A percentile compares a stretch with the other conserved stretches of the same genome.
These are phyloP conservation scores for Buathra laborator DNA, from an alignment of 2,888 invertebrate genomes.

Conservation along the genomic window DNA sequence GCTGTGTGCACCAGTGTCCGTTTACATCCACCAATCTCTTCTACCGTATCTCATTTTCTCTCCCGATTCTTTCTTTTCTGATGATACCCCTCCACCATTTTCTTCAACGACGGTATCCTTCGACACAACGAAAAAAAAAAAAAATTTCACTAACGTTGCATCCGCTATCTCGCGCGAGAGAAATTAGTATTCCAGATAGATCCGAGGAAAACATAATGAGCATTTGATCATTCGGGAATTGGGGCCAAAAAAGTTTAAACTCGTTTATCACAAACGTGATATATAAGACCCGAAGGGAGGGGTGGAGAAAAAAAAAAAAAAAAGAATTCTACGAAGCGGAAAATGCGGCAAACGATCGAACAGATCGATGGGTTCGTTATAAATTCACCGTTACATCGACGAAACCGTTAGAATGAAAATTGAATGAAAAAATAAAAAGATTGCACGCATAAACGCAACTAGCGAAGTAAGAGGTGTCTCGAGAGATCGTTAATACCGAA, in stretches of 20 bases:
- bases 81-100: conserved; percentile 43
- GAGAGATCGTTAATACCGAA: conserved; percentile 65
- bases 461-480: conserved; percentile 44
- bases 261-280: conserved; percentile 7
- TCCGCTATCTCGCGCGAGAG: conserved; percentile 3
- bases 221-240: neutral
- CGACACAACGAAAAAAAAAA: neutral
- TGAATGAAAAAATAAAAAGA: conserved; percentile 63
- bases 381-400: conserved; percentile 52
- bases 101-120: conserved; percentile 48
- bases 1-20: neutral
- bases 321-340: neutral
- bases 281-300: conserved; percentile 11
- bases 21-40: conserved; percentile 20
- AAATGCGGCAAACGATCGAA: conserved; percentile 10
- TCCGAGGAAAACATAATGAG: neutral
- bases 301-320: neutral
- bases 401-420: conserved; percentile 64
- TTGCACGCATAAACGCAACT: conserved; percentile 51
- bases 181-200: conserved; percentile 4
- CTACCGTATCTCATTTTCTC: conserved; percentile 36
- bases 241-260: neutral
- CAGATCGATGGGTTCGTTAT: neutral
- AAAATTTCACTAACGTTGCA: neutral
- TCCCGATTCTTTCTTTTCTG: conserved; percentile 37